phyloP scores from a whole-genome alignment of 2,888 invertebrate species.

The Amorpha juglandis region DNA sequence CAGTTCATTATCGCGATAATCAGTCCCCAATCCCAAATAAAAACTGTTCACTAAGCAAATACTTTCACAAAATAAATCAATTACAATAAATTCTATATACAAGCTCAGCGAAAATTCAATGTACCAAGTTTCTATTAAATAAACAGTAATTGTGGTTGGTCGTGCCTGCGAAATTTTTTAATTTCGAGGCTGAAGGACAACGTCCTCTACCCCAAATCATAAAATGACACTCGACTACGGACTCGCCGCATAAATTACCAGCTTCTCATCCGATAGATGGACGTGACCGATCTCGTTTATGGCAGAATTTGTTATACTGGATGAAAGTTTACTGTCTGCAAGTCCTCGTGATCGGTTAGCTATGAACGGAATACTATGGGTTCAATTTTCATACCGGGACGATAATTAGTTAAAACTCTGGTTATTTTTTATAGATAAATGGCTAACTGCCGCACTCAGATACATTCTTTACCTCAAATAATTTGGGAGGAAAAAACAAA shows the following conservation, averaged over 20 bases:
- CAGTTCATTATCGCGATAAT: too few species aligned
- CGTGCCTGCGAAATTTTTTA: neutral
- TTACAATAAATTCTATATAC: slow-evolving; percentile 4
- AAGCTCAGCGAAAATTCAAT: neutral
- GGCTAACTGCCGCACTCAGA: too few species aligned
- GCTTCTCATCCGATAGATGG: neutral
- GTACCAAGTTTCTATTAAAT: slow-evolving; percentile 17
- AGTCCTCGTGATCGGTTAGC: too few species aligned
- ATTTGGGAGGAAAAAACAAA: too few species aligned
- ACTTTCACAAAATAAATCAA: slow-evolving; percentile 7
- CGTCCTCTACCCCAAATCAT: neutral
- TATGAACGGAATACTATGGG: too few species aligned
- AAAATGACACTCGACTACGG: neutral
- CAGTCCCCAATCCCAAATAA: neutral
- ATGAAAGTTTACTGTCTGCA: too few species aligned
- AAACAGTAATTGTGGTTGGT: slow-evolving; percentile 9
- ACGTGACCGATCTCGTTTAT: neutral
- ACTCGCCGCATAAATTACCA: neutral
- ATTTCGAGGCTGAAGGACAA: neutral
- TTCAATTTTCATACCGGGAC: too few species aligned
- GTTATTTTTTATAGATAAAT: too few species aligned
- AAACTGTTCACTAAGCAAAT: neutral
- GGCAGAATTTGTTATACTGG: too few species aligned
- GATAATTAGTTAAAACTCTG: too few species aligned
- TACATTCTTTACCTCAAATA: too few species aligned